Base-by-base conservation (phyloP, 2,888 invertebrate genomes). In the Ennomos quercinarius region DNA sequence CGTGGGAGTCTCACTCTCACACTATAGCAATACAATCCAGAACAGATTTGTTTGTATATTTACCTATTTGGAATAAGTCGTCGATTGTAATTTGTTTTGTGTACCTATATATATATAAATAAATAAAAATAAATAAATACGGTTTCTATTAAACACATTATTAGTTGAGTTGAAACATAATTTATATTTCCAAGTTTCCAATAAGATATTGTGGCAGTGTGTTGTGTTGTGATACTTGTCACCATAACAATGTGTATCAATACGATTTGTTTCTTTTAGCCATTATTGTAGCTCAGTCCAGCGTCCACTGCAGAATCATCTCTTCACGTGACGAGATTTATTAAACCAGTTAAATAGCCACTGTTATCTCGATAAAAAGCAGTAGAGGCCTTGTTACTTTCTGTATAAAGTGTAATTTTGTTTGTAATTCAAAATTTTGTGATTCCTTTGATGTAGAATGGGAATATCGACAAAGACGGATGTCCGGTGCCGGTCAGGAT, bases 401-500 rank as follows among this genome's bases (percentile, higher is more conserved):
- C 63, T 57, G 47, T 70, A 72, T 89, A 90, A 83, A 83, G 89
- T 86, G 80, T 76, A 84, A 83, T 80, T 74, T 85, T 72, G 82
- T 77, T 76, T 81, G 80, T 60, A 57, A 66, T 67, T 61, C 70
- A 52, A 57, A 76, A 75, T 77, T 79, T 68, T 74, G 79, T 81
- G 79, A 78, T 75, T 87, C 87, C 89, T 91, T 91, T 91, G 91
- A 91, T 84, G 91, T 91, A 78, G 87, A 87, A 90, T 87, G 87
- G 90, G 91, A 91, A 91, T 89, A 91, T 90, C 88, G 87, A 87
- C 89, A 87, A 90, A 91, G 91, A 89, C 92, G 92, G 92, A 92
- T 85, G 91, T 92, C 92, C 92, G 92, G 89, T 91, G 86, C 91
- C 91, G 92, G 92, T 91, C 90, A 91, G 91, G 91, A 91, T 91